Evolutionary conservation across 2,888 invertebrate species (phyloP), one percentile per base, ranked within the genome.

Genomic region (Crocallis elinguaria): DNA sequence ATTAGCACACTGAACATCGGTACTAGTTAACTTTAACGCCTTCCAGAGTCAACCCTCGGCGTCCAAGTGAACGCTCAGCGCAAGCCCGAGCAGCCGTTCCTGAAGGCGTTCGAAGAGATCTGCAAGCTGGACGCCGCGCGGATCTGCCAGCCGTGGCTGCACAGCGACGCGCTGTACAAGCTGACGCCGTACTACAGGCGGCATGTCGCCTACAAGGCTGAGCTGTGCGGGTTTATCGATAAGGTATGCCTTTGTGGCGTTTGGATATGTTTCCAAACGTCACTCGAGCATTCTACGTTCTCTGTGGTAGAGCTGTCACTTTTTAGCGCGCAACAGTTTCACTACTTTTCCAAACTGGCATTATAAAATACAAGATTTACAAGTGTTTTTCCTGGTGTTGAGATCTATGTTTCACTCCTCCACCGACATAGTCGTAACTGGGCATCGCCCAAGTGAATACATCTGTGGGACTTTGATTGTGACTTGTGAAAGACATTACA

Each of bases 141-240:
- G 2, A 9, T 73, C 3, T 64, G 54, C 16, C 61, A 66, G 25
- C 73, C 73, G 0, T 74, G 75, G 75, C 46, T 75, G 2, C 62
- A 75, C 35, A 66, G 36, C 8, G 67, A 73, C 12, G 13, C 60
- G 0, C 9, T 74, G 0, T 75, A 69, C 27, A 59, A 43, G 6
- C 63, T 63, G 42, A 54, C 65, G 3, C 58, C 65, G 0, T 5
- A 42, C 0, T 62, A 65, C 9, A 23, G 42, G 11, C 38, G 30
- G n/a, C 38, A 65, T 7, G 5, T 43, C 2, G 21, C 42, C 4
- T 11, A 38, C 9, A 66, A 43, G n/a, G 8, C 57, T 0, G 57
- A 46, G 6, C 5, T 71, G 4, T 69, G 64, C 49, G 39, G 46
- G 2, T 73, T 72, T 13, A 36, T 71, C 17, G 46, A 50, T 5